Conservation (phyloP, 2,888 invertebrate species). For the Tenthredo scrophulariae region DNA sequence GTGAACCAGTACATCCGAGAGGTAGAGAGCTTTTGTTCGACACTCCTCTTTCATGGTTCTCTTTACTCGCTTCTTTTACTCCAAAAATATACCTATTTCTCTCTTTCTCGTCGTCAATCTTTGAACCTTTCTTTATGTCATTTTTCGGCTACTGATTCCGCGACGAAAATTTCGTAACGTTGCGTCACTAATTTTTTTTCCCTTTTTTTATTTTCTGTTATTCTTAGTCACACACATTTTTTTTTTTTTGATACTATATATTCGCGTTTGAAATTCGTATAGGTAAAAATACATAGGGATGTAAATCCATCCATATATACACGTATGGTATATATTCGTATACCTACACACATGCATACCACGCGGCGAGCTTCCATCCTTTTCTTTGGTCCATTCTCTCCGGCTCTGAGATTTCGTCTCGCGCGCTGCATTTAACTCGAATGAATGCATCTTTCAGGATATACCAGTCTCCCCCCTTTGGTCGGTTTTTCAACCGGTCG, state of each 20-base stretch:
- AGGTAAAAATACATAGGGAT: background rate
- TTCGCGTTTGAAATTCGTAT: background rate
- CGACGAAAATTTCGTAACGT: slow-evolving; percentile 27
- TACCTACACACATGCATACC: background rate
- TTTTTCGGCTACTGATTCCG: slow-evolving; percentile 47
- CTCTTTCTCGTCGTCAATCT: slow-evolving; percentile 54
- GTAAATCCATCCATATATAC: background rate
- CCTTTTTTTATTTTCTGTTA: background rate
- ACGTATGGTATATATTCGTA: background rate
- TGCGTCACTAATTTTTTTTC: slow-evolving; percentile 53
- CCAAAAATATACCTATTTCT: background rate
- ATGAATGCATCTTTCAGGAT: slow-evolving; percentile 76
- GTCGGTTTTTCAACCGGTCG: slow-evolving; percentile 75
- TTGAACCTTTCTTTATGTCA: slow-evolving; percentile 51
- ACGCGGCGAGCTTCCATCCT: background rate
- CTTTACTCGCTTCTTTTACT: slow-evolving; percentile 44
- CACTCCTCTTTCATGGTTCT: slow-evolving; percentile 70
- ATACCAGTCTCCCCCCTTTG: slow-evolving; percentile 71
- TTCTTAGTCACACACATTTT: background rate
- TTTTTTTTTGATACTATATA: background rate
- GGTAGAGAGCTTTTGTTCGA: slow-evolving; percentile 68
- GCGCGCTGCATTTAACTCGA: slow-evolving; percentile 72
- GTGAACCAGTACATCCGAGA: slow-evolving; percentile 65
- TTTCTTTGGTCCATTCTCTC: slow-evolving; percentile 51
- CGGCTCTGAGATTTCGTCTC: slow-evolving; percentile 55